phyloP scores from a whole-genome alignment of 1,140 invertebrate species.

The Nautilus pompilius region DNA sequence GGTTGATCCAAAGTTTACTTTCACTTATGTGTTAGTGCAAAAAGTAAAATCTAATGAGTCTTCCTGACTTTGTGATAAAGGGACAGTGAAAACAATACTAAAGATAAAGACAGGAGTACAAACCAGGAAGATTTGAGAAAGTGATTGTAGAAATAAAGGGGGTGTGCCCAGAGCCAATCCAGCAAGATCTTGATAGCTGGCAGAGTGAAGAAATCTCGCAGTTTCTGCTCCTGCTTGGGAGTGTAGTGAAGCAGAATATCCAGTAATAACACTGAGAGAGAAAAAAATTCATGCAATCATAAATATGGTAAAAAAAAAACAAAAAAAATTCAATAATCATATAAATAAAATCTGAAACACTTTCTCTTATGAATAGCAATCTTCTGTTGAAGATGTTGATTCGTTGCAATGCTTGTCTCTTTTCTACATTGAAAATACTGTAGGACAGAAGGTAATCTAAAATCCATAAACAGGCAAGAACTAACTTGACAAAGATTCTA shows the following conservation, averaged over 20 bases:
- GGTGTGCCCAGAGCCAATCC: constrained; percentile 68
- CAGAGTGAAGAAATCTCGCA: constrained; percentile 66
- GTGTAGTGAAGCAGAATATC: constrained; percentile 69
- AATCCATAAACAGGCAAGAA: no score
- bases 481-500: no score
- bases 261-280: constrained; percentile 57
- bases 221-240: constrained; percentile 61
- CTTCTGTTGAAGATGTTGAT: neutral
- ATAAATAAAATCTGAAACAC: neutral
- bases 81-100: constrained; percentile 74
- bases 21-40: no score
- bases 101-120: constrained; percentile 22
- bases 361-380: neutral
- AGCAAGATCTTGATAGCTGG: constrained; percentile 73
- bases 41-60: no score
- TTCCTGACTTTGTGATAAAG: no score
- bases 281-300: no score
- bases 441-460: no score
- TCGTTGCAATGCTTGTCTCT: neutral
- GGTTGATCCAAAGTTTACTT: no score
- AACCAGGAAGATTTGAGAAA: constrained; percentile 65
- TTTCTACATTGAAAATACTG: neutral
- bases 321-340: neutral
- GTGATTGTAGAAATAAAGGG: constrained; percentile 59
- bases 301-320: neutral